These are phyloP conservation scores for Teinopalpus imperialis DNA, from an alignment of 2,888 invertebrate genomes.

Conservation along the genomic window DNA sequence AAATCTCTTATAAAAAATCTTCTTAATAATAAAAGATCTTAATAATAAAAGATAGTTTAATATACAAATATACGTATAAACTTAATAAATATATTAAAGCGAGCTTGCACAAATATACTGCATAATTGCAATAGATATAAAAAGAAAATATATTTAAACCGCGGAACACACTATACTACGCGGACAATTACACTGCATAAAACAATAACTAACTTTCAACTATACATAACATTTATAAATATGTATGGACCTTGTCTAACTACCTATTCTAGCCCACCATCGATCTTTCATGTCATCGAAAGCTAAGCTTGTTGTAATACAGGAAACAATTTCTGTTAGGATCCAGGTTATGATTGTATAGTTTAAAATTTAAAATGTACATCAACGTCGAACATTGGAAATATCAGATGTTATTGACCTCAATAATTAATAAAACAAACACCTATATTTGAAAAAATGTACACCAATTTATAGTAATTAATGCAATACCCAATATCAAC, in stretches of 20 bases:
- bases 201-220: neutral
- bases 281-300: constrained; percentile 10
- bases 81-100: too few relatives aligned
- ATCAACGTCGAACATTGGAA: neutral
- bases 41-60: too few relatives aligned
- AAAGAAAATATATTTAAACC: too few relatives aligned
- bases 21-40: too few relatives aligned
- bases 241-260: constrained; percentile 13
- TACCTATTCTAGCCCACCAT: too few relatives aligned
- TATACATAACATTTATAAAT: too few relatives aligned
- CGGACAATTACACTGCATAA: constrained; percentile 4
- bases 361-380: constrained; percentile 1
- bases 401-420: neutral
- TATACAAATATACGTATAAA: too few relatives aligned
- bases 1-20: too few relatives aligned
- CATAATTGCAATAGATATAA: too few relatives aligned
- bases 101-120: too few relatives aligned
- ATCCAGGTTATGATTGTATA: constrained; percentile 2
- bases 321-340: constrained; percentile 16
- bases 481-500: constrained; percentile 1
- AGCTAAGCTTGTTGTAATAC: constrained; percentile 16
- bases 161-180: too few relatives aligned
- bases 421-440: too few relatives aligned
- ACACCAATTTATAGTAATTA: neutral
- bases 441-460: neutral